Conservation (phyloP, 2,797 vertebrate genomes). For the Pantherophis alleghaniensis region DNA sequence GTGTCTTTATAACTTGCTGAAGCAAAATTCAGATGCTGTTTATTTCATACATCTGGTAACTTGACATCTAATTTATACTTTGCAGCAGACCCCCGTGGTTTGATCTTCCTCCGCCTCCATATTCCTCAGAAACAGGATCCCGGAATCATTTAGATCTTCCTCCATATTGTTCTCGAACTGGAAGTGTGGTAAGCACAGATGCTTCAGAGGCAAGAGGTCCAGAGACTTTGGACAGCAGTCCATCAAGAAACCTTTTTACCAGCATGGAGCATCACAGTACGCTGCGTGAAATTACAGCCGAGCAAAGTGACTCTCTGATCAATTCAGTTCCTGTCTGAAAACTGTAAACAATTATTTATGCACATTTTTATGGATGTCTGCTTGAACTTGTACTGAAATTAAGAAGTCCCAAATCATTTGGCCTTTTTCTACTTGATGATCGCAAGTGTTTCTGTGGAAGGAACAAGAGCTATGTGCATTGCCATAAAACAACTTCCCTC, state of each 20-base stretch:
- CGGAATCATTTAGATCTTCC: constrained; percentile 82
- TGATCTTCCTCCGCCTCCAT: constrained; percentile 94
- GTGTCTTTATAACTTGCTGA: not conserved
- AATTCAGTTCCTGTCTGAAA: constrained; percentile 54
- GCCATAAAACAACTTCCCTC: not conserved
- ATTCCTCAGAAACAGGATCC: constrained; percentile 80
- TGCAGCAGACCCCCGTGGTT: constrained; percentile 91
- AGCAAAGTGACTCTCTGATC: constrained; percentile 37
- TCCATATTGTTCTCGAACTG: constrained; percentile 77
- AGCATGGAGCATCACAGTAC: constrained; percentile 36
- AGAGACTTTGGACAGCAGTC: constrained; percentile 18
- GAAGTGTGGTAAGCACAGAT: constrained; percentile 66
- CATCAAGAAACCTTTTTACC: constrained; percentile 6
- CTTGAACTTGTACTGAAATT: constrained; percentile 38
- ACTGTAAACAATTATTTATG: constrained; percentile 50
- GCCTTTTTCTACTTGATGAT: not conserved
- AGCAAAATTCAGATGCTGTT: not conserved
- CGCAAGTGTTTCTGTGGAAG: not conserved
- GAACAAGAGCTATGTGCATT: not conserved
- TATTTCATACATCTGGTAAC: constrained; percentile 10
- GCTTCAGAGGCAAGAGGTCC: constrained; percentile 53
- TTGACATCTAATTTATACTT: constrained; percentile 17
- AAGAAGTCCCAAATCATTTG: constrained; percentile 21
- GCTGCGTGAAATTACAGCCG: constrained; percentile 46
- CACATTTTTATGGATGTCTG: constrained; percentile 51